Evolutionary conservation across 2,888 invertebrate species (phyloP).

Genomic region (Blastobasis adustella): DNA sequence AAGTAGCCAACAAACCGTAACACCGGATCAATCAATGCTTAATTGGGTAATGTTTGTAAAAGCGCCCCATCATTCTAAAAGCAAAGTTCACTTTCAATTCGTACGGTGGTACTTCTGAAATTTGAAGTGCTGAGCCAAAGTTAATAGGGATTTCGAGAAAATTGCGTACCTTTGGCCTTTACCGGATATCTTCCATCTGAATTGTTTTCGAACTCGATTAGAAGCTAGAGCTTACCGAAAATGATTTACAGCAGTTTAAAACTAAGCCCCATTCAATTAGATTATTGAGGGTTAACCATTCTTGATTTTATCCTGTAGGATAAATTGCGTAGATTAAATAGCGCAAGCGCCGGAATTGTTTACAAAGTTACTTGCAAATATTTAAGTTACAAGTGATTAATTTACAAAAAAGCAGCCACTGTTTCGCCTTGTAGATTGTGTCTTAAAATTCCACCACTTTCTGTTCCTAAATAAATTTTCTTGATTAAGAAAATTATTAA

Average conservation of each 20-base stretch:
- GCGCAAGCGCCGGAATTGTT: not conserved
- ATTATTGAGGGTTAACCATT: conserved; percentile 45
- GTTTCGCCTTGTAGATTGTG: no score
- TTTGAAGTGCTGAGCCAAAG: not conserved
- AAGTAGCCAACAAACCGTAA: no score
- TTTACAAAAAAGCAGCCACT: conserved; percentile 13
- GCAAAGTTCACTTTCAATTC: no score
- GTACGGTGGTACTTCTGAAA: no score
- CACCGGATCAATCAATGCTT: no score
- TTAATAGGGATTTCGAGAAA: conserved; percentile 10
- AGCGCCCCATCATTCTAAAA: conserved; percentile 1
- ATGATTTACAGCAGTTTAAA: conserved; percentile 61
- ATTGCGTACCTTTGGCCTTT: conserved; percentile 20
- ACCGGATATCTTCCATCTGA: conserved; percentile 38
- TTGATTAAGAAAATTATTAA: no score
- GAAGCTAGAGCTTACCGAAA: conserved; percentile 23
- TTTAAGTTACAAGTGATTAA: not conserved
- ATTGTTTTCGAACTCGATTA: conserved; percentile 45
- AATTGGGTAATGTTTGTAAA: no score
- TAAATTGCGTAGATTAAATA: not conserved
- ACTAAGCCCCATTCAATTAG: conserved; percentile 46
- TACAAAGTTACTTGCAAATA: no score
- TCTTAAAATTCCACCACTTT: no score
- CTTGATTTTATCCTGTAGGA: conserved; percentile 3
- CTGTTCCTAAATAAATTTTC: no score